Evolutionary conservation across 2,888 invertebrate genomes (phyloP), one percentile per base, ranked within the genome.

Genomic region (Sminthurides aquaticus): DNA sequence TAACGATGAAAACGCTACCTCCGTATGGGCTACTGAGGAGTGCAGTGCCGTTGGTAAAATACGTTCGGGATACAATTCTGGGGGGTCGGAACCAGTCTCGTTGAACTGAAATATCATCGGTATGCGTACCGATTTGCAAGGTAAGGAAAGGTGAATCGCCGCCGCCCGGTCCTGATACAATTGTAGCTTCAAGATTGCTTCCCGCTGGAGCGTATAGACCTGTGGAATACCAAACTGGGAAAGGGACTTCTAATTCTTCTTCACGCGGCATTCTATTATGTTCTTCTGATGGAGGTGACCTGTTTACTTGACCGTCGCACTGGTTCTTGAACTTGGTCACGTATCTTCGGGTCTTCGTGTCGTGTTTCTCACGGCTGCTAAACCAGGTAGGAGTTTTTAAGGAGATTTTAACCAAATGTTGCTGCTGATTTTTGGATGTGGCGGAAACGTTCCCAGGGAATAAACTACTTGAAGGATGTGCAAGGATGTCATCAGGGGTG

Each of bases 151-250:
- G n/a, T 25, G 22, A 27, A 18, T n/a, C 27, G 2, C 26, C 28
- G 18, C 3, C n/a, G 15, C 34, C 22, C 20, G 27, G 15, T 2
- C 25, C 3, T 8, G 2, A 3, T 15, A 27, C n/a, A 2, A 63
- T 18, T 18, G 49, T 18, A 2, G 55, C 48, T 2, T 1, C 58
- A 22, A 66, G 54, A 2, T 15, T 24, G 48, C 59, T 22, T 15
- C 66, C 66, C 1, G 66, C 25, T 20, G 28, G 48, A 3, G 66
- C 66, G 27, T 66, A 66, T n/a, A 63, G 43, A 3, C 66, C 66
- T 1, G 66, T 59, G 22, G 34, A 34, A 58, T 58, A 60, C 66
- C 62, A 63, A 18, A 27, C 25, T 25, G 62, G 62, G 57, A 62
- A 26, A 11, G 24, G 5, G 3, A 48, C 11, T 2, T 34, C 20